Evolutionary conservation across 2,888 invertebrate genomes (phyloP).

Genomic region (Xestia xanthographa): DNA sequence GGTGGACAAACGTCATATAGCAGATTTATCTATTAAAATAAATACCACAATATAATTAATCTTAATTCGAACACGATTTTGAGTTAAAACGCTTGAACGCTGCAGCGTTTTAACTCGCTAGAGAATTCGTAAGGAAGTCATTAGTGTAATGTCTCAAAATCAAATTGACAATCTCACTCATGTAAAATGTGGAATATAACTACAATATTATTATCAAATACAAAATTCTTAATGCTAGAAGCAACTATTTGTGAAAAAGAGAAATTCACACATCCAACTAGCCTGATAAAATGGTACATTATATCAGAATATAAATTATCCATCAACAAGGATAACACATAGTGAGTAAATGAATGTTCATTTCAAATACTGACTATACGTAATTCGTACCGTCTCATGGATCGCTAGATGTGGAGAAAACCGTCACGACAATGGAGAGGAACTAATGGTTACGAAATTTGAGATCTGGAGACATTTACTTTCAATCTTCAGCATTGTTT

Average conservation of each 20-base stretch:
- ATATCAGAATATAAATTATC: slow-evolving; percentile 6
- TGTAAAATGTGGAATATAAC: slow-evolving; percentile 42
- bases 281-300: slow-evolving; percentile 13
- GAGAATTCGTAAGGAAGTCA: slow-evolving; percentile 25
- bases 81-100: not conserved
- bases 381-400: not conserved
- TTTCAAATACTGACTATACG: slow-evolving; percentile 11
- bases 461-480: slow-evolving; percentile 60
- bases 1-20: not conserved
- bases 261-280: slow-evolving; percentile 42
- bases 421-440: slow-evolving; percentile 38
- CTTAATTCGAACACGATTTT: slow-evolving; percentile 18
- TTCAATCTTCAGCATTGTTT: slow-evolving; percentile 42
- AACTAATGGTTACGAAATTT: slow-evolving; percentile 56
- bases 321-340: slow-evolving; percentile 10
- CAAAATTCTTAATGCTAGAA: slow-evolving; percentile 54
- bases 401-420: slow-evolving; percentile 5
- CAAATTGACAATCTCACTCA: slow-evolving; percentile 39
- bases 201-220: slow-evolving; percentile 52
- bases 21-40: slow-evolving; percentile 22
- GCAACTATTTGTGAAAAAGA: slow-evolving; percentile 39
- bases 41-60: slow-evolving; percentile 17
- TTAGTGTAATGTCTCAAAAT: slow-evolving; percentile 24
- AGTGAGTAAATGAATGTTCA: slow-evolving; percentile 7
- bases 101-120: slow-evolving; percentile 13